Evolutionary conservation across 2,888 invertebrate species (phyloP), one percentile per base, ranked within the genome.

Genomic region (Hylaea fasciaria): DNA sequence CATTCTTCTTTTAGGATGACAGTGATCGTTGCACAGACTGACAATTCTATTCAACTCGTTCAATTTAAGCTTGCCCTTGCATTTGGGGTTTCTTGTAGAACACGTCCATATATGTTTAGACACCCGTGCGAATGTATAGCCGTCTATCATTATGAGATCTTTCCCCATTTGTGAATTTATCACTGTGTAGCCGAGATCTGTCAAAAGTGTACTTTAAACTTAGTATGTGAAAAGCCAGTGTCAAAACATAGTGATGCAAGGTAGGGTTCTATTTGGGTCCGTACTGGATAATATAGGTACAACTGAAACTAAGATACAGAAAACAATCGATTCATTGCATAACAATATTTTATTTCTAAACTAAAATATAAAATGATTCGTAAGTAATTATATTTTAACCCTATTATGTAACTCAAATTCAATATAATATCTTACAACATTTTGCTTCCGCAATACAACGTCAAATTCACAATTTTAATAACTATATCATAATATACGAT

Each of bases 61-160:
- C 11, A 78, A 22, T 28, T 51, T 72, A 10, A 83, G 11, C 53
- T 72, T 79, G 0, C 80, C 81, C 13, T 73, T 79, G 51, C 83
- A 83, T 0, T 63, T 48, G 0, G 63, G 62, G 28, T 65, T 66
- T 13, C 53, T 62, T 4, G 65, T 64, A 0, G 86, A 85, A 54
- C 86, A 86, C 0, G 73, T 67, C 83, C 83, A 85, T 8, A 64
- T 62, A 13, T 57, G 44, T 0, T 44, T 57, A 0, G 60, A 62
- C 47, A 64, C 52, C 28, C 62, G 56, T 0, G 72, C 65, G 64
- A 74, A 82, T 0, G 77, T 77, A 44, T 77, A 80, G 0, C 81
- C 82, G n/a, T 73, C 72, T 12, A 76, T 54, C 4, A 77, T 47
- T 9, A 81, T 57, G 0, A 78, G 62, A 13, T 70, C 62, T 22